These are phyloP conservation scores for Sebastes alutus DNA, from an alignment of 2,797 vertebrate genomes.

Conservation along the genomic window DNA sequence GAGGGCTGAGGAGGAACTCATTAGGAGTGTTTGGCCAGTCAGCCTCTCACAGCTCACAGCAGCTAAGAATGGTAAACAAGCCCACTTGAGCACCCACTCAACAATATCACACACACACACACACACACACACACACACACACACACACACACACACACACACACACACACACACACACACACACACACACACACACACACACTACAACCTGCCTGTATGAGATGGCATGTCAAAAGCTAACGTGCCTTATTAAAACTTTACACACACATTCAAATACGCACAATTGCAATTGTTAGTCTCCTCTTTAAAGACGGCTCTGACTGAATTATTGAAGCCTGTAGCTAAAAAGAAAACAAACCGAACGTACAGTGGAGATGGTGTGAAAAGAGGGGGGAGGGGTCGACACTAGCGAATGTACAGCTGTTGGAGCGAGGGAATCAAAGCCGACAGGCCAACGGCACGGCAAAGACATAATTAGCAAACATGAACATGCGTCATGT, in stretches of 20 bases:
- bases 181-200: background rate
- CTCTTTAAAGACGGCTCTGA: slow-evolving; percentile 3
- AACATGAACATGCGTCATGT: slow-evolving; percentile 58
- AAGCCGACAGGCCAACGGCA: slow-evolving; percentile 44
- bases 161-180: slow-evolving; percentile 1
- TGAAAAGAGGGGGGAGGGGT: background rate
- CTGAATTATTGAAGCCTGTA: background rate
- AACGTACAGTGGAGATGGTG: background rate
- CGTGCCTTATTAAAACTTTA: slow-evolving; percentile 41
- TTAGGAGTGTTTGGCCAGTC: slow-evolving; percentile 66
- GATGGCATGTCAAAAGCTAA: slow-evolving; percentile 35
- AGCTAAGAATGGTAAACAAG: slow-evolving; percentile 60
- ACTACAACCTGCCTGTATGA: background rate
- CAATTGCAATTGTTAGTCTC: background rate
- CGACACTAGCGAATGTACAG: slow-evolving; percentile 34
- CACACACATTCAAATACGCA: slow-evolving; percentile 1
- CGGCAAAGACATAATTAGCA: slow-evolving; percentile 58
- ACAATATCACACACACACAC: background rate
- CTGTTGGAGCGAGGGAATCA: slow-evolving; percentile 45
- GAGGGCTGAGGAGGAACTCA: slow-evolving; percentile 50
- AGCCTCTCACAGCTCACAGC: slow-evolving; percentile 53
- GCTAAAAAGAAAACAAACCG: background rate
- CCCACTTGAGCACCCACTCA: slow-evolving; percentile 40
- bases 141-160: background rate
- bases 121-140: slow-evolving; percentile 1